Base-by-base conservation (phyloP, 2,888 invertebrate species). In the Bugula neritina region DNA sequence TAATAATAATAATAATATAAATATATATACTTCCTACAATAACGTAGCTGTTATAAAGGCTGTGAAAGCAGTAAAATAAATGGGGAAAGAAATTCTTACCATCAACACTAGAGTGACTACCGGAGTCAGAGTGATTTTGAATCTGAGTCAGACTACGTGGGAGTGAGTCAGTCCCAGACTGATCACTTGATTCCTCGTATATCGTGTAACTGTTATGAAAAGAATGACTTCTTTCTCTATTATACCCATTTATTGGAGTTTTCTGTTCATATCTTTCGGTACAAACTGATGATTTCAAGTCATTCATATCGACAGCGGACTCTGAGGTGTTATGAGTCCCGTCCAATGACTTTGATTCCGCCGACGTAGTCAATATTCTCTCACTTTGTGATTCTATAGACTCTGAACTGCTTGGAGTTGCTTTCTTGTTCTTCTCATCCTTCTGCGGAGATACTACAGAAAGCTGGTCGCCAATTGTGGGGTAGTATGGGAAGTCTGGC, bases 151-250 rank as follows among this genome's bases (percentile, higher is more conserved):
- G 43, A 43, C 43, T 43, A 10, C 17, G 43, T 31, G 31, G 31
- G 2, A 13, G 13, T 63, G 63, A 63, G 10, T 63, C 63, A 34
- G 10, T 63, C 10, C 63, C 63, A 31, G 63, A 63, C 1, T 31
- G 29, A n/a, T 63, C 63, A 63, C 63, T 63, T 10, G 63, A 31
- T 31, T 63, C 63, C 31, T 63, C 63, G 27, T 63, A 63, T 63
- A 63, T 63, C 5, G 63, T 63, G 31, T 63, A 63, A 34, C 63
- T 63, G 10, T 27, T 63, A 27, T 63, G 63, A 63, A 63, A 63
- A 13, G 63, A 31, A 31, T 63, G 27, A 13, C 29, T 31, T 13
- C 10, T 63, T 25, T 27, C 10, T 34, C 31, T 31, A 63, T 63
- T 27, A 5, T 27, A 13, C 13, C 13, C n/a, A n/a, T n/a, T n/a